A percentile compares a stretch with the other conserved stretches of the same genome.
These are phyloP conservation scores for Chaetura pelagica DNA, from an alignment of 2,113 vertebrate genomes.

Conservation along the genomic window DNA sequence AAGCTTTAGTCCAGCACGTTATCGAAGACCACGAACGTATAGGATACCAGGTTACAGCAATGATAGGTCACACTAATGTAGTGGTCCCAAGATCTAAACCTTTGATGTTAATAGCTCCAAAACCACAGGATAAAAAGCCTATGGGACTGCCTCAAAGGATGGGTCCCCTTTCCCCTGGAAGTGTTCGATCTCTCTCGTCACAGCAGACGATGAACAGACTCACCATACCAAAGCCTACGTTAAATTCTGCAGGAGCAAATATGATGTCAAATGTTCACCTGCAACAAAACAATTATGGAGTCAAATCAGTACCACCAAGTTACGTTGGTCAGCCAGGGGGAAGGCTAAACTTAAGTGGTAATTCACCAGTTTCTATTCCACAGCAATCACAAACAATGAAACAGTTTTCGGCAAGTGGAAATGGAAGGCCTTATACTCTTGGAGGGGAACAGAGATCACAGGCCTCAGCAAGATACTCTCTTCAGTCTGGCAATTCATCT, in stretches of 20 bases:
- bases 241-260: constrained; percentile 84
- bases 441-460: constrained; percentile 80
- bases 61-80: constrained; percentile 98
- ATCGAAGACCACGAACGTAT: constrained; percentile 98
- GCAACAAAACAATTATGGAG: constrained; percentile 86
- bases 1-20: constrained; percentile 96
- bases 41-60: constrained; percentile 97
- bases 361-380: constrained; percentile 85
- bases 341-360: constrained; percentile 86
- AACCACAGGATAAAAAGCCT: constrained; percentile 89
- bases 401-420: constrained; percentile 85
- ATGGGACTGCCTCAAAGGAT: constrained; percentile 90
- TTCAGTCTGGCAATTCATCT: constrained; percentile 81
- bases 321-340: constrained; percentile 85
- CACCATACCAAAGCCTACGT: constrained; percentile 89
- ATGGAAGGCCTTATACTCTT: constrained; percentile 81
- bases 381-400: constrained; percentile 92
- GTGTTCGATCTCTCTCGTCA: constrained; percentile 84
- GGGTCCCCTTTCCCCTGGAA: constrained; percentile 84
- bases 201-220: constrained; percentile 90
- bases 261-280: constrained; percentile 90
- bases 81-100: constrained; percentile 94
- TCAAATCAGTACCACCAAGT: constrained; percentile 84
- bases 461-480: constrained; percentile 78
- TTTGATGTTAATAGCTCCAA: constrained; percentile 90